Evolutionary conservation across 1,140 invertebrate species (phyloP), one percentile per base, ranked within the genome.

Genomic region (Agrypnia vestita): DNA sequence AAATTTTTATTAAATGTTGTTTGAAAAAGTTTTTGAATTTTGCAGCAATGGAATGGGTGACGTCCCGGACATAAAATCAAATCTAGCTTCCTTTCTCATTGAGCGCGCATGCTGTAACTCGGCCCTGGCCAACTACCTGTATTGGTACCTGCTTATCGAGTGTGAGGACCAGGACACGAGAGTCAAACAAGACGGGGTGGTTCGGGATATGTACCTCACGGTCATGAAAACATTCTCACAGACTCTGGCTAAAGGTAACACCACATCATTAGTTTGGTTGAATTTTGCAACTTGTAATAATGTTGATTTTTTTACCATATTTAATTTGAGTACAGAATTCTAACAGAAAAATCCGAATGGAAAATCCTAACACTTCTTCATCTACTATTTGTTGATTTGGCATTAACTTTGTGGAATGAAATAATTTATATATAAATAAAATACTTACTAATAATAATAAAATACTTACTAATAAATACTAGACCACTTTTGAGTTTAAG

Each of bases 141-240:
- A 97, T 88, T 99, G 98, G 98, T 98, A 98, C 90, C 88, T 99
- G 56, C 91, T 94, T 21, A 96, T 98, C 53, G 97, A 99, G 89
- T 97, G 97, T 87, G 97, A 98, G 87, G 95, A 97, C 86, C 91
- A 91, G 79, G 92, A 91, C 59, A 90, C 92, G 4, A 90, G 92
- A 67, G 87, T 88, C 1, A 95, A 95, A 86, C 93, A 95, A 88
- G 95, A 96, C 85, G 91, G 91, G 53, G 91, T 92, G 69, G 92
- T 95, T 0, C 90, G 94, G 51, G 93, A 95, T 84, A 97, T 98
- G 96, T 99, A 98, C 85, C 88, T 95, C 53, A 94, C 93, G 76
- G 97, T 99, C 11, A 94, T 97, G 91, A 94, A 94, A 85, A 94
- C 95, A 84, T 98, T 99, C 88, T 93, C 94, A 4, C 93, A 93